Evolutionary conservation across 2,797 vertebrate species (phyloP).

Genomic region (Hafferia zeledoni): DNA sequence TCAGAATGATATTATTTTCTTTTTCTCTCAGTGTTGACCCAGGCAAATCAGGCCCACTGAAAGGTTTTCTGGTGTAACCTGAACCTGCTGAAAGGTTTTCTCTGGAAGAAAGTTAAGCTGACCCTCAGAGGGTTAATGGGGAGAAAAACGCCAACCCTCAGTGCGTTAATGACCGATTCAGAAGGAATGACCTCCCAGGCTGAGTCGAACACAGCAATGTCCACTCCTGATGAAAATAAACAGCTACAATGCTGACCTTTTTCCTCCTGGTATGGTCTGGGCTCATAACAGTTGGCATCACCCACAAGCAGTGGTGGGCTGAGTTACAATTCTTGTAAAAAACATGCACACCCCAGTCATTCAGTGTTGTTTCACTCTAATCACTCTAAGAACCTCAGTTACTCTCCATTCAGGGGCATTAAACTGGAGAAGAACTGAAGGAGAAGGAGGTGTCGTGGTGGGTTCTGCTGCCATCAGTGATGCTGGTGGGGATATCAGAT

Average conservation of each 20-base stretch:
- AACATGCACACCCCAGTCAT: rapidly evolving
- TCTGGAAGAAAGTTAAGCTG: not conserved
- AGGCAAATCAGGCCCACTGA: not conserved
- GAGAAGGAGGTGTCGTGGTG: rapidly evolving
- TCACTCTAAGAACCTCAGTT: not conserved
- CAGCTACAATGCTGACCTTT: not conserved
- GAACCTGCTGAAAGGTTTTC: not conserved
- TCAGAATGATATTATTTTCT: not conserved
- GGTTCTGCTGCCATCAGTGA: rapidly evolving
- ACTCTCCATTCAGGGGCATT: rapidly evolving
- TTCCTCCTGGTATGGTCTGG: rapidly evolving
- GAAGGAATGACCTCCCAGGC: not conserved
- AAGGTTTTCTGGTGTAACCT: not conserved
- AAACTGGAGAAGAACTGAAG: not conserved
- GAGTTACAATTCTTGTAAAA: not conserved
- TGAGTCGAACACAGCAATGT: rapidly evolving
- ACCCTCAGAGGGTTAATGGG: not conserved
- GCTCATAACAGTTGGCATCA: not conserved
- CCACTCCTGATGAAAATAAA: not conserved
- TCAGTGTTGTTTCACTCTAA: not conserved
- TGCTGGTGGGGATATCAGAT: rapidly evolving
- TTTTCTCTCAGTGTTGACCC: not conserved
- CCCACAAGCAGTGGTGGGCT: not conserved
- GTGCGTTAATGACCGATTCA: not conserved
- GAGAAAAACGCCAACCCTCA: not conserved